phyloP scores from a whole-genome alignment of 2,113 vertebrate species.

The Ahaetulla prasina region DNA sequence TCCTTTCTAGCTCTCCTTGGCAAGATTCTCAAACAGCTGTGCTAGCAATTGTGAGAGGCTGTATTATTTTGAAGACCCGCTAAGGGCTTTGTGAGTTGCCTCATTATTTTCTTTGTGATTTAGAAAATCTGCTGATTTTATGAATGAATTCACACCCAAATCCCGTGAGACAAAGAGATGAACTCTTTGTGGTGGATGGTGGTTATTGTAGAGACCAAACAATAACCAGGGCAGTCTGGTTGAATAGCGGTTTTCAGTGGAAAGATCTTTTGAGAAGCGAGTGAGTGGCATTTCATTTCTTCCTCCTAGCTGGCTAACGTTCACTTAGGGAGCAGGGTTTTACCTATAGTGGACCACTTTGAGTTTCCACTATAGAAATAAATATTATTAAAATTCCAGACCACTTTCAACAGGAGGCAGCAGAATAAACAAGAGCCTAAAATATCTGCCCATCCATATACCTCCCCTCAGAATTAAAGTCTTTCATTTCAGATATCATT shows the following conservation, averaged over 20 bases:
- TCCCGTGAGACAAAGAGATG: constrained; percentile 22
- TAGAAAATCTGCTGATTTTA: constrained; percentile 39
- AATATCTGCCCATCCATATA: neutral
- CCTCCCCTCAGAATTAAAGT: neutral
- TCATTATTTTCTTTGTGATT: constrained; percentile 44
- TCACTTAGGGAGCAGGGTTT: neutral
- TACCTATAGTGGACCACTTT: neutral
- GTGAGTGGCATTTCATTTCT: neutral
- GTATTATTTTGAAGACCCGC: neutral
- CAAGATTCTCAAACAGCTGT: constrained; percentile 48
- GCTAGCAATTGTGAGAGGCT: constrained; percentile 28
- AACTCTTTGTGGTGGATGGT: constrained; percentile 5
- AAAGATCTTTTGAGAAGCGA: neutral
- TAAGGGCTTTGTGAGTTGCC: constrained; percentile 36
- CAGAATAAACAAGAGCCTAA: neutral
- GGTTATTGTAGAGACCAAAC: constrained; percentile 36
- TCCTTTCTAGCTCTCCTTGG: constrained; percentile 29
- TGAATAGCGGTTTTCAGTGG: neutral
- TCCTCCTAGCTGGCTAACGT: neutral
- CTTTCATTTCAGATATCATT: neutral
- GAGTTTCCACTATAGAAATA: neutral
- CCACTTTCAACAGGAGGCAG: neutral
- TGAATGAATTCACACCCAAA: constrained; percentile 53
- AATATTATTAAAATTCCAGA: neutral
- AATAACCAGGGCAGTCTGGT: neutral